These are phyloP conservation scores for Camponotus pennsylvanicus DNA, from an alignment of 1,140 invertebrate genomes.

Conservation along the genomic window DNA sequence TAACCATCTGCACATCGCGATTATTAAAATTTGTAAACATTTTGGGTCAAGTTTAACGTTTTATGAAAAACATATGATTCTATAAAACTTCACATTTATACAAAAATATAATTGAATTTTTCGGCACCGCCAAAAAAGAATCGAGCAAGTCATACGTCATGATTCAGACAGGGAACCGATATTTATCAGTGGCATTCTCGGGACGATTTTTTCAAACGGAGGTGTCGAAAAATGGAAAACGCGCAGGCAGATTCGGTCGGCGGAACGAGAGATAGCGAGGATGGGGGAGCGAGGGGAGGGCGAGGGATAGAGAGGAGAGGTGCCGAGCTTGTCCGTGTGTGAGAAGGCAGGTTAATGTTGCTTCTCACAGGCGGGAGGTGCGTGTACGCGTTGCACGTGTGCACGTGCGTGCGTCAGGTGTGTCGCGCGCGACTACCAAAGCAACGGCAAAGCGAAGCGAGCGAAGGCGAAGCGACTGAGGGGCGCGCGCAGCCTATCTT, in stretches of 20 bases:
- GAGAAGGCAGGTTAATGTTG: slow-evolving; percentile 83
- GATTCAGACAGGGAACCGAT: not conserved
- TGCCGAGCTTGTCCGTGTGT: slow-evolving; percentile 71
- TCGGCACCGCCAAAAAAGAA: not conserved
- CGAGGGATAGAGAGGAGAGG: slow-evolving; percentile 10
- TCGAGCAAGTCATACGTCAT: not conserved
- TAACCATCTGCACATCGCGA: not conserved
- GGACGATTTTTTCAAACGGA: not conserved
- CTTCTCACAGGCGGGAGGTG: slow-evolving; percentile 79
- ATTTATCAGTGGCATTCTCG: not conserved
- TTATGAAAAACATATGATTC: not conserved
- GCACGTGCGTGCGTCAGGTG: slow-evolving; percentile 79
- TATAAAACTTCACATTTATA: no score
- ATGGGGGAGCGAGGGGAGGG: not conserved
- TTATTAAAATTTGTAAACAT: not conserved
- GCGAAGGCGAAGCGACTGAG: slow-evolving; percentile 70
- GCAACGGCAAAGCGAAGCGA: slow-evolving; percentile 60
- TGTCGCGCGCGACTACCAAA: slow-evolving; percentile 75
- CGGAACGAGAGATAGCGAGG: not conserved
- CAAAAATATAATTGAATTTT: not conserved
- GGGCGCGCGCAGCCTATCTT: slow-evolving; percentile 78
- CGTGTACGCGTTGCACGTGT: slow-evolving; percentile 30
- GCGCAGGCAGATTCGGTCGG: not conserved
- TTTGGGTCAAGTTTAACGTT: not conserved
- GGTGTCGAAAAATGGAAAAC: slow-evolving; percentile 1